A percentile compares a stretch with the other conserved stretches of the same genome.
Conservation (phyloP, 1,140 invertebrate species). For the Samia ricini region DNA sequence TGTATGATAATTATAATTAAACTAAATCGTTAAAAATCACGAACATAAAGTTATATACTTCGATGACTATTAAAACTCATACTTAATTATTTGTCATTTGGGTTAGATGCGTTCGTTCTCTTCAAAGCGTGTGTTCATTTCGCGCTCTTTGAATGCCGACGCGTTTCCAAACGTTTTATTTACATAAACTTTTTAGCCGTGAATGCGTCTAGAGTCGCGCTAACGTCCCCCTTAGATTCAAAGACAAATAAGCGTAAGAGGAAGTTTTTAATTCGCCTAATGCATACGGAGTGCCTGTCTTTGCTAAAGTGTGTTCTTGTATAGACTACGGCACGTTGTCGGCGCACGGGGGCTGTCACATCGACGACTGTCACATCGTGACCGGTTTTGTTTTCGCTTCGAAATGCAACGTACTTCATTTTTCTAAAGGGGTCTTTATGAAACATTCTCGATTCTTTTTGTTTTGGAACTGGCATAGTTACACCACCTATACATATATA, state of each 20-base stretch:
- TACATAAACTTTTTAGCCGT: slow-evolving; percentile 53
- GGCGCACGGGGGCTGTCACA: slow-evolving; percentile 45
- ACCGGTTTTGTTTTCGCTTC: slow-evolving; percentile 60
- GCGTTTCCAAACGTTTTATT: slow-evolving; percentile 57
- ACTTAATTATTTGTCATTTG: neutral
- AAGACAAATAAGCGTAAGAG: slow-evolving; percentile 58
- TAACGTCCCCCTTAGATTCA: slow-evolving; percentile 38
- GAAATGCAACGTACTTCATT: slow-evolving; percentile 51
- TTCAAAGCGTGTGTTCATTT: slow-evolving; percentile 65
- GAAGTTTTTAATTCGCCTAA: slow-evolving; percentile 74
- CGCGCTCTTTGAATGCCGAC: slow-evolving; percentile 48
- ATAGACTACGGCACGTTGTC: slow-evolving; percentile 41
- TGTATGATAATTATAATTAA: too few relatives aligned
- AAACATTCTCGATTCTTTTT: slow-evolving; percentile 10
- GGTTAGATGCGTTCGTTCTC: slow-evolving; percentile 46
- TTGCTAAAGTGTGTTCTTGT: slow-evolving; percentile 58
- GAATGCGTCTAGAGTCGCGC: slow-evolving; percentile 35
- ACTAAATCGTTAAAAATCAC: too few relatives aligned
- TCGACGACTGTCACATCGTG: slow-evolving; percentile 61
- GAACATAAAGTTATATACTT: neutral
- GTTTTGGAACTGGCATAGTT: neutral
- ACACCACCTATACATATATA: neutral
- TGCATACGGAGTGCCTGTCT: slow-evolving; percentile 57
- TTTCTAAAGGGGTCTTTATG: slow-evolving; percentile 44
- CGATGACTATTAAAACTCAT: neutral